phyloP scores from a whole-genome alignment of 2,888 invertebrate species.

The Patella ulyssiponensis region DNA sequence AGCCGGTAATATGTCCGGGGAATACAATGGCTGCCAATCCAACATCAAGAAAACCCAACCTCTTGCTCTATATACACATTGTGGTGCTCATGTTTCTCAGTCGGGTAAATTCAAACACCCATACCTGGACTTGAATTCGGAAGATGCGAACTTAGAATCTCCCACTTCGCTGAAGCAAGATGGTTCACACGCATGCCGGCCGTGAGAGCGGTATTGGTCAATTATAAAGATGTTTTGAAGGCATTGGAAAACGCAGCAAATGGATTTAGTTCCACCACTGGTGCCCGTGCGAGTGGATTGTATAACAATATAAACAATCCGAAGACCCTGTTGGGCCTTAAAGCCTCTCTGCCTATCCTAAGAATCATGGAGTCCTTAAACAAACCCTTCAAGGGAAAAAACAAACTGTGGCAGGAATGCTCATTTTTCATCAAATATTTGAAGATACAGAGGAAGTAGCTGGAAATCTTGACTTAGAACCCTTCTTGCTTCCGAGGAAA shows the following conservation, averaged over 20 bases:
- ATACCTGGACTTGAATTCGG: not conserved
- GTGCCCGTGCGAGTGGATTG: slow-evolving; percentile 11
- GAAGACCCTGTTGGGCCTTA: not conserved
- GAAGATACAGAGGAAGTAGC: not conserved
- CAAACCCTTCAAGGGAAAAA: slow-evolving; percentile 2
- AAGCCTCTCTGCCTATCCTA: not conserved
- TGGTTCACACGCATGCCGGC: not conserved
- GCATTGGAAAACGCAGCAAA: not conserved
- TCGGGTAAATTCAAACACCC: not conserved
- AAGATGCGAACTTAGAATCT: not conserved
- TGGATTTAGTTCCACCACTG: not conserved
- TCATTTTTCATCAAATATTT: not conserved
- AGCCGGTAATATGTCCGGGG: not conserved
- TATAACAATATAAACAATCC: slow-evolving; percentile 8
- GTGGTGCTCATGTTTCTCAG: slow-evolving; percentile 8
- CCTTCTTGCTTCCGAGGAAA: not conserved
- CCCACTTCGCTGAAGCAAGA: not conserved
- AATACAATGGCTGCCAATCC: not conserved
- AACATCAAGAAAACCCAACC: not conserved
- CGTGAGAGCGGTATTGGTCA: not conserved
- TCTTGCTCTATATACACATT: not conserved
- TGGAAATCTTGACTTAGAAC: not conserved
- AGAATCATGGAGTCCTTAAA: not conserved
- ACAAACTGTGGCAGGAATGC: slow-evolving; percentile 1
- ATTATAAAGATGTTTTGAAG: not conserved